Evolutionary conservation across 2,888 invertebrate species (phyloP).

Genomic region (Brachycybe producta): DNA sequence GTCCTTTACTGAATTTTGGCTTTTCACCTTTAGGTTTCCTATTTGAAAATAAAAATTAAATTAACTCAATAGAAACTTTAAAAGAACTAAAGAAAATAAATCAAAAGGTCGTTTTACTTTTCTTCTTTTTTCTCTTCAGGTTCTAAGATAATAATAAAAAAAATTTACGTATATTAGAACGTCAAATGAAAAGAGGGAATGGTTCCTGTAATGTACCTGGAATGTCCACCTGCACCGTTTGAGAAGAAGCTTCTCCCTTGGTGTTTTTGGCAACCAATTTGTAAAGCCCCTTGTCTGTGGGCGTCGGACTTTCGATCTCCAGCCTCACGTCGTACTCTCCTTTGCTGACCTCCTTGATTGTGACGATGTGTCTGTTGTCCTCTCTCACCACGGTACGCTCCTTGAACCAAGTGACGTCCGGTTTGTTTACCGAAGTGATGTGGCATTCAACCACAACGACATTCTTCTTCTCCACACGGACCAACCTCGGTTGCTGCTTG

Average conservation of each 20-base stretch:
- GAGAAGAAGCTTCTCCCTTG: constrained; percentile 81
- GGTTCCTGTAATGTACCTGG: constrained; percentile 36
- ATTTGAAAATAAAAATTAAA: neutral
- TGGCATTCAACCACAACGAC: constrained; percentile 86
- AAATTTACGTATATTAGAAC: neutral
- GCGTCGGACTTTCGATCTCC: constrained; percentile 70
- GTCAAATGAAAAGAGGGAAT: too few species aligned
- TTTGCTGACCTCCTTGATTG: constrained; percentile 66
- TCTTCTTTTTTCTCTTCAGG: constrained; percentile 47
- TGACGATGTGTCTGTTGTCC: constrained; percentile 59
- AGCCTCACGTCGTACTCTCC: constrained; percentile 82
- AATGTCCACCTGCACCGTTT: constrained; percentile 73
- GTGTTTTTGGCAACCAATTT: constrained; percentile 83
- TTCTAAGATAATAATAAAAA: constrained; percentile 35
- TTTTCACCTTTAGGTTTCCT: constrained; percentile 48
- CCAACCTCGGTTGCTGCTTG: constrained; percentile 72
- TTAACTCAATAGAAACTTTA: too few species aligned
- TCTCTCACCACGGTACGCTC: constrained; percentile 64
- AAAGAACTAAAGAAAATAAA: neutral
- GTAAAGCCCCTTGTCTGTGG: constrained; percentile 73
- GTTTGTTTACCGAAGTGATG: constrained; percentile 84
- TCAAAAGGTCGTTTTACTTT: neutral
- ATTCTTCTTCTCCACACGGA: constrained; percentile 81
- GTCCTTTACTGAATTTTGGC: constrained; percentile 43
- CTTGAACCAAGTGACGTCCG: constrained; percentile 86